Evolutionary conservation across 1,140 invertebrate species (phyloP), one percentile per base, ranked within the genome.

Genomic region (Zaprionus nigranus): DNA sequence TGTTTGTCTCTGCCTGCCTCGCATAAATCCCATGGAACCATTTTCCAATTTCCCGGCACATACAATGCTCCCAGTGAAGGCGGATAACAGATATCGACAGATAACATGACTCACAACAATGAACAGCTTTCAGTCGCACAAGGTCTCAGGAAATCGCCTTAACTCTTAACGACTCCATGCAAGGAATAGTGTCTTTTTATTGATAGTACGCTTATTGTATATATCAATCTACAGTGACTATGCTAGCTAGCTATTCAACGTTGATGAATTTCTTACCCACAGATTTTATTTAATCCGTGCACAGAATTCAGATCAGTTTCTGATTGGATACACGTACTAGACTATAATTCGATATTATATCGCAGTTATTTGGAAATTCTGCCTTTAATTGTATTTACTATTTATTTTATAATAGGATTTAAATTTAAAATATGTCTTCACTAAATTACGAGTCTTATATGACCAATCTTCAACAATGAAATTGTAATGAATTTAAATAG

Each of bases 1-100:
- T 20, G 13, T 38, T 57, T 70, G 43, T 61, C 40, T 46, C 15
- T 54, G 49, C 4, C 72, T 67, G 81, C 51, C 43, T 67, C 64
- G 53, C 74, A 64, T 74, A 40, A 51, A 60, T 73, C 65, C 66
- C 67, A 65, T 67, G 70, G 20, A 40, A 68, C 22, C 53, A 20
- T 54, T 73, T 51, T 51, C 13, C 73, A 83, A 81, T 84, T 81
- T 84, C 75, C 74, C 69, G 68, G 57, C 24, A 22, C 51, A 22
- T 28, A 67, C 63, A 43, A 62, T 46, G 58, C 64, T 53, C 30
- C 17, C 63, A 49, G 28, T 36, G 17, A 46, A 60, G 46, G 26
- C n/a, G 58, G 17, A 43, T 73, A 66, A 43, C 26, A 60, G 63
- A 54, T 60, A 43, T 26, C 2, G 15, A 7, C 46, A 4, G 20